These are phyloP conservation scores for Cochlearius cochlearius DNA, from an alignment of 2,113 vertebrate genomes.

Conservation along the genomic window DNA sequence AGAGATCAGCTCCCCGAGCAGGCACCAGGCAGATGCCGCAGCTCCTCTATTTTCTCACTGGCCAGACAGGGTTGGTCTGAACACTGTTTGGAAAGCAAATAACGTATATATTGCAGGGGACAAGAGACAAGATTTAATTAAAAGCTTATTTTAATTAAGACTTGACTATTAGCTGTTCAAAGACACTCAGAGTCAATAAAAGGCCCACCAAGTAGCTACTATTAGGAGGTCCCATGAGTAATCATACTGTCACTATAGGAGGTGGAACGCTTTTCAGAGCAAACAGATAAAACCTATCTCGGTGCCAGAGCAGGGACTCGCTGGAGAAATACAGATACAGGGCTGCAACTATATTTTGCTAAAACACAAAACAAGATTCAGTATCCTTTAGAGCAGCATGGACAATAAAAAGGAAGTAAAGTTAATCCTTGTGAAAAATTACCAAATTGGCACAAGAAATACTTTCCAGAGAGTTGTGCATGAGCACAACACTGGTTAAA, in stretches of 20 bases:
- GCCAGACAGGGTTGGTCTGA: neutral
- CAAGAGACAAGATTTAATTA: neutral
- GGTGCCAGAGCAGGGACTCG: neutral
- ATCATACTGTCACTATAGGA: neutral
- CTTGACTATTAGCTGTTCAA: neutral
- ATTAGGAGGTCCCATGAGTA: neutral
- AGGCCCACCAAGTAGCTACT: neutral
- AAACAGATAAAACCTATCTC: neutral
- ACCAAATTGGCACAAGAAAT: neutral
- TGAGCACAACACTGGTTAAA: neutral
- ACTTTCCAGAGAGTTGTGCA: neutral
- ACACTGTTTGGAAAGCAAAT: neutral
- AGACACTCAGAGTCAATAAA: neutral
- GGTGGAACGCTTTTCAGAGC: neutral
- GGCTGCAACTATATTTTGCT: neutral
- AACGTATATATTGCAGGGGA: neutral
- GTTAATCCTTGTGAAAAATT: neutral
- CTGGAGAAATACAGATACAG: neutral
- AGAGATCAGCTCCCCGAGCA: neutral
- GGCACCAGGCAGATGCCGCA: neutral
- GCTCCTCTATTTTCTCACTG: neutral
- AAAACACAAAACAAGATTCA: neutral
- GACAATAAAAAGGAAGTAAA: neutral
- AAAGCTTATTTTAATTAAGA: conserved; percentile 23
- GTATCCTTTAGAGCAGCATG: neutral